Evolutionary conservation across 2,113 vertebrate genomes (phyloP), one percentile per base, ranked within the genome.

Genomic region (Misgurnus anguillicaudatus): DNA sequence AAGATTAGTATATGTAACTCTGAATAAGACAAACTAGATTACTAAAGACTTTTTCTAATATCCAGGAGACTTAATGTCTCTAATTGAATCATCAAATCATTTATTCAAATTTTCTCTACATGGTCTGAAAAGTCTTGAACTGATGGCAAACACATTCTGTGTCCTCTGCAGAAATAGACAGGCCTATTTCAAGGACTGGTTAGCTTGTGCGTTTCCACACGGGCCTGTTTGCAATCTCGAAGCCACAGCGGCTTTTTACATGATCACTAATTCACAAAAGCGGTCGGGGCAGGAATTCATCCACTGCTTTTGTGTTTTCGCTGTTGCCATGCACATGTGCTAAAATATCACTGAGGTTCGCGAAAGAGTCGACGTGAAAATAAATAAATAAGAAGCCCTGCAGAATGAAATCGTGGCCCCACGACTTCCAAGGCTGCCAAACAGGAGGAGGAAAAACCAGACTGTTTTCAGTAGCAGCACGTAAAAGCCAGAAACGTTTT

Each of bases 171-270:
- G 89, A 94, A 93, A 94, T 92, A 94, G 90, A 91, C 88, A 81
- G 81, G 81, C 85, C 91, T 93, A 93, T 94, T 94, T 94, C 89
- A 87, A 90, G 91, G 87, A 21, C 87, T 89, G 92, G 93, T 94
- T 93, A 92, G 90, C 86, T 88, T 89, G 87, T 87, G 90, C 86
- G 90, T 93, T 88, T 87, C 88, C 90, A 88, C 82, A 88, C 90
- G 91, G 92, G 53, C 92, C 82, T 94, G 93, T 91, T 93, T 93
- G 93, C 93, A 94, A 93, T 94, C 93, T 93, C 87, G 83, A 87
- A 88, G 89, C 93, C 93, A 82, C 92, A 90, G 91, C 3, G 89
- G 92, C 88, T 91, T 93, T 93, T 91, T 92, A 92, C 92, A 91
- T 91, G 90, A 92, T 93, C 91, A 91, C 90, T 93, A 92, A 93